Percentiles rank a stretch among this genome's conserved stretches.
These are phyloP conservation scores for Drosophila sturtevanti DNA, from an alignment of 1,140 invertebrate genomes.

Conservation along the genomic window DNA sequence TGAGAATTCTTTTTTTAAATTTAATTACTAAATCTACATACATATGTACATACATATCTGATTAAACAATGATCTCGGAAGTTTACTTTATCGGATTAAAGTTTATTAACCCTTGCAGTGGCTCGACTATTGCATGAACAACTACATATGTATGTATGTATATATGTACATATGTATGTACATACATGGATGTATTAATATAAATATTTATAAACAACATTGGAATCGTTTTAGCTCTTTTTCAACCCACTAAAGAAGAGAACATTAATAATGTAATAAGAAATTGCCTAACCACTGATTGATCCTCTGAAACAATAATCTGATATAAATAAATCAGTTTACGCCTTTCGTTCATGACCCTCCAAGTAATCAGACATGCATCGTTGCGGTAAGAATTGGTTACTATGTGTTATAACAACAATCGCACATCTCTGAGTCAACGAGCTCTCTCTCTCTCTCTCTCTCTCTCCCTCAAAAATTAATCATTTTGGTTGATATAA, in stretches of 20 bases:
- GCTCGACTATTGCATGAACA: not conserved
- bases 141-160: not conserved
- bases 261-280: not conserved
- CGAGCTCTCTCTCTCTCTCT: no score
- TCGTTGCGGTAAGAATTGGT: not conserved
- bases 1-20: not conserved
- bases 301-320: not conserved
- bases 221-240: not conserved
- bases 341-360: not conserved
- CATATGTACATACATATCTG: not conserved
- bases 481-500: no score
- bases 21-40: not conserved
- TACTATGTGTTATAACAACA: no score
- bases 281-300: no score
- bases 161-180: no score
- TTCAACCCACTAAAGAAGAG: not conserved
- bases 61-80: constrained; percentile 2
- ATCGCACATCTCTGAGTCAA: no score
- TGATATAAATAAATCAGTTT: not conserved
- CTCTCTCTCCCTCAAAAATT: no score
- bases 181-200: no score
- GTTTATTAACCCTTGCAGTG: not conserved
- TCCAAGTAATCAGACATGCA: not conserved
- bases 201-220: not conserved
- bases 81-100: not conserved